Conservation (phyloP, 2,888 invertebrate genomes). For the Congeria kusceri region DNA sequence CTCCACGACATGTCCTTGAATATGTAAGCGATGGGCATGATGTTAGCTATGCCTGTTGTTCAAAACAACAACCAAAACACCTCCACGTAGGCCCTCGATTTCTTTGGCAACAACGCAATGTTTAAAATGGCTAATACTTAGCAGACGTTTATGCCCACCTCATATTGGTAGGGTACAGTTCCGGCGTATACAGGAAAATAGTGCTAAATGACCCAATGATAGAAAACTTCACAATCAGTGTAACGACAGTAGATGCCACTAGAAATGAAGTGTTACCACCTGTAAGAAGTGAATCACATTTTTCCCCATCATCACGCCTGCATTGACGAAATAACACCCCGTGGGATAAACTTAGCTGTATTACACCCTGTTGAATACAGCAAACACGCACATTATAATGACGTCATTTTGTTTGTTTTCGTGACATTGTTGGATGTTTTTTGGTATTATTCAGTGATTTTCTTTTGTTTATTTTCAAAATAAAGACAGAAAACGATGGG, state of each 20-base stretch:
- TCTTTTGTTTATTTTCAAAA: no score
- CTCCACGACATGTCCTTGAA: conserved; percentile 69
- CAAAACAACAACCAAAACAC: conserved; percentile 62
- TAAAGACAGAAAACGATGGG: no score
- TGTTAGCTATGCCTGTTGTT: conserved; percentile 57
- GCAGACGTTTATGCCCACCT: conserved; percentile 72
- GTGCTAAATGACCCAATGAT: conserved; percentile 74
- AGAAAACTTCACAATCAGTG: conserved; percentile 72
- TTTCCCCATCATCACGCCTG: no score
- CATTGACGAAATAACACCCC: no score
- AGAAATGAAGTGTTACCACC: conserved; percentile 30
- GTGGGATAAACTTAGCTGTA: no score
- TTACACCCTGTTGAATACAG: no score
- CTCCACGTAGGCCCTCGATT: conserved; percentile 57
- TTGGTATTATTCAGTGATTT: no score
- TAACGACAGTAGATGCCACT: conserved; percentile 61
- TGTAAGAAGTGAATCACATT: no score
- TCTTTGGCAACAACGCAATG: conserved; percentile 68
- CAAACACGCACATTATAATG: no score
- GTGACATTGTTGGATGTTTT: no score
- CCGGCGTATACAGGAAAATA: conserved; percentile 74
- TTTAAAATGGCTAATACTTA: conserved; percentile 63
- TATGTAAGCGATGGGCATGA: conserved; percentile 67
- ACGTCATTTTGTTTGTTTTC: no score
- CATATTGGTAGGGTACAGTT: conserved; percentile 77